Percentiles rank a stretch among this genome's conserved stretches.
phyloP scores from a whole-genome alignment of 2,113 vertebrate genomes.

The Scatophagus argus region DNA sequence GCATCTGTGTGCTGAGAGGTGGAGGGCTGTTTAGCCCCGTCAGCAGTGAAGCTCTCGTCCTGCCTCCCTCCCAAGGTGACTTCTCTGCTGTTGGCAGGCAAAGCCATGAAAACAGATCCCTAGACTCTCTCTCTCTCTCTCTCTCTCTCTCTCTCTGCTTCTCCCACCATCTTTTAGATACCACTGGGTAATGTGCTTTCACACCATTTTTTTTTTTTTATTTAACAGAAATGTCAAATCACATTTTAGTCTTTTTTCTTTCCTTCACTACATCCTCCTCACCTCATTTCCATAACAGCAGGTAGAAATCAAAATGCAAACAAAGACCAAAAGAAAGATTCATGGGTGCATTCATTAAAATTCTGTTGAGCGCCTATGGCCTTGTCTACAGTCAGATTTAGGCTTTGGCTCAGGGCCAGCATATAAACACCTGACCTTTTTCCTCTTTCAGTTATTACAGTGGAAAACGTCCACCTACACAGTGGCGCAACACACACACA shows the following conservation, averaged over 20 bases:
- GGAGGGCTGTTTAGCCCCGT: conserved; percentile 62
- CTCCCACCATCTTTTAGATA: conserved; percentile 54
- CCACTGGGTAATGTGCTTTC: conserved; percentile 30
- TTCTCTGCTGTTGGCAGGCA: conserved; percentile 73
- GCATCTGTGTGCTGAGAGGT: conserved; percentile 24
- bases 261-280: neutral
- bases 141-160: conserved; percentile 25
- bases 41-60: conserved; percentile 65
- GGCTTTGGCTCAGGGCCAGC: conserved; percentile 49
- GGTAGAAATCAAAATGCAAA: conserved; percentile 14
- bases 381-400: conserved; percentile 51
- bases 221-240: conserved; percentile 37
- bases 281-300: conserved; percentile 31
- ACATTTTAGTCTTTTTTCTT: neutral
- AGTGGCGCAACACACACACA: conserved; percentile 49
- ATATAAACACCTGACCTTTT: conserved; percentile 64
- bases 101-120: conserved; percentile 45
- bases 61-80: conserved; percentile 76
- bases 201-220: conserved; percentile 9
- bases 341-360: conserved; percentile 21
- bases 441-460: conserved; percentile 56
- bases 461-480: conserved; percentile 62
- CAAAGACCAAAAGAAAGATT: neutral
- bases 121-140: conserved; percentile 13
- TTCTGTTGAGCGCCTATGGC: conserved; percentile 8